These are phyloP conservation scores for Pararge aegeria DNA, from an alignment of 1,140 invertebrate species.

Conservation along the genomic window DNA sequence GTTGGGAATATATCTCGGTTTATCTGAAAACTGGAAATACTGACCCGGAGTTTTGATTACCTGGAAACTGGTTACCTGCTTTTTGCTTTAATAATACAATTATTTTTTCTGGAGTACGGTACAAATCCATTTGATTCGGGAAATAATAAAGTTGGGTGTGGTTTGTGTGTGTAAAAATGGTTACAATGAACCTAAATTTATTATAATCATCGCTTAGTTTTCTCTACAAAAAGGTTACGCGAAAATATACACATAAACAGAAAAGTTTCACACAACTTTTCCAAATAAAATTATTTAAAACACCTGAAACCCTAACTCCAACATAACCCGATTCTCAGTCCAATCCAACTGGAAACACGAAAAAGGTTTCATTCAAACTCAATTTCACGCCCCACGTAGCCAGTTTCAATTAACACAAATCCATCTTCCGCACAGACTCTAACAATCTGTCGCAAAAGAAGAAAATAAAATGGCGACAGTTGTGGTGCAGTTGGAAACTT, in stretches of 20 bases:
- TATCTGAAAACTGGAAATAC: no score
- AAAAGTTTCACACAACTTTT: background rate
- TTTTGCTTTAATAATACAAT: no score
- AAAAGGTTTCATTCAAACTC: slow-evolving; percentile 18
- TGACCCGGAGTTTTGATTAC: no score
- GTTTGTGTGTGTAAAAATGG: no score
- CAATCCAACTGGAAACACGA: background rate
- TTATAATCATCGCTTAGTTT: no score
- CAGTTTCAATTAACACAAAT: slow-evolving; percentile 27
- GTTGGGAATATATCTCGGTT: no score
- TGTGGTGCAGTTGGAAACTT: slow-evolving; percentile 7
- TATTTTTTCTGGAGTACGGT: no score
- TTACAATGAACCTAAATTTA: no score
- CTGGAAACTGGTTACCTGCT: no score
- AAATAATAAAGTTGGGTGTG: no score
- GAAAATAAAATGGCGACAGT: slow-evolving; percentile 4
- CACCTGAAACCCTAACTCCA: background rate
- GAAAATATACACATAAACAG: background rate
- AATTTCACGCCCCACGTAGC: slow-evolving; percentile 3
- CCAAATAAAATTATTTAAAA: background rate
- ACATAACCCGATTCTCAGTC: background rate
- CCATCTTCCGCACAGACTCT: slow-evolving; percentile 11
- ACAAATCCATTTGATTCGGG: no score
- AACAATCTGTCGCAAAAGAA: slow-evolving; percentile 5
- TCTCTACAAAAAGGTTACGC: no score